These are phyloP conservation scores for Liasis olivaceus DNA, from an alignment of 2,797 vertebrate species.

Conservation along the genomic window DNA sequence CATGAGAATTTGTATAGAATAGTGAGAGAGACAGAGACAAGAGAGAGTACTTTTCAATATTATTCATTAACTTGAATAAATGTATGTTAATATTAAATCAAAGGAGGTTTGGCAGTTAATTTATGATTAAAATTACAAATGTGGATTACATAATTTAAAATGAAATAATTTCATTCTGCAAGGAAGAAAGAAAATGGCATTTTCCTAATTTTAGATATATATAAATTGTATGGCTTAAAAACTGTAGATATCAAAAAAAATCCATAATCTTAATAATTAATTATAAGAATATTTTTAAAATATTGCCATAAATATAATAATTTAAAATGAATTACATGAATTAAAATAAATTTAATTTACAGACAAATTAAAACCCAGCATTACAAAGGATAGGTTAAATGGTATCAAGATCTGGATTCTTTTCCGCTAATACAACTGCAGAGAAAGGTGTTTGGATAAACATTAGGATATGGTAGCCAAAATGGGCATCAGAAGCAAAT, in stretches of 20 bases:
- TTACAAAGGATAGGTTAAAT: not conserved
- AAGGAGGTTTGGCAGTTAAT: not conserved
- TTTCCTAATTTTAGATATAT: not conserved
- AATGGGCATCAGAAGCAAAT: not conserved
- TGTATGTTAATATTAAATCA: not conserved
- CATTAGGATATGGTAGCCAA: no score
- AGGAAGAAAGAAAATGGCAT: not conserved
- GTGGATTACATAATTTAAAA: slow-evolving; percentile 13
- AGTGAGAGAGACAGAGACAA: not conserved
- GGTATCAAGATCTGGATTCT: not conserved
- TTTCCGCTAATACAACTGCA: not conserved
- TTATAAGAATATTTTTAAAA: not conserved
- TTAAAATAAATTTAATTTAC: not conserved
- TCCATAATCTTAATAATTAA: not conserved
- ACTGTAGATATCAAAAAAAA: not conserved
- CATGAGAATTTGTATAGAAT: not conserved
- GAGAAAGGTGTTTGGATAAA: not conserved
- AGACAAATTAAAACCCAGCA: not conserved
- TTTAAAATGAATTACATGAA: not conserved
- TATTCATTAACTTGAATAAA: slow-evolving; percentile 10
- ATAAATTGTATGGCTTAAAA: not conserved
- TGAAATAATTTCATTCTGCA: not conserved
- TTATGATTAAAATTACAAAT: slow-evolving; percentile 13
- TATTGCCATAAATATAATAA: not conserved
- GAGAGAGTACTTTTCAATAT: slow-evolving; percentile 1